Conservation (phyloP, 2,888 invertebrate species). For the Zhengitettix transpicula region DNA sequence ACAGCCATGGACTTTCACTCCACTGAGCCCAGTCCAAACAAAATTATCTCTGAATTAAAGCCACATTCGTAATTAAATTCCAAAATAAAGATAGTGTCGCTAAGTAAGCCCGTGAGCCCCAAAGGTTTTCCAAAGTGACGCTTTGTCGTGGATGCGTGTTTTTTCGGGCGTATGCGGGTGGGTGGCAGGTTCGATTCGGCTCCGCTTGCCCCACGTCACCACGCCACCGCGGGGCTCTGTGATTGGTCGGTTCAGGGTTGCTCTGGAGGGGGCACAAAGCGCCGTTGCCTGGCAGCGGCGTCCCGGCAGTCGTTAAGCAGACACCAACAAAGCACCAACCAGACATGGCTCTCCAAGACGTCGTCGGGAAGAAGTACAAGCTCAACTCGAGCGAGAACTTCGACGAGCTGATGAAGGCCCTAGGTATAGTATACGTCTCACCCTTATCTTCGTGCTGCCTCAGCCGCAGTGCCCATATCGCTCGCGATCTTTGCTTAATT, state of each 20-base stretch:
- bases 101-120: too few species aligned
- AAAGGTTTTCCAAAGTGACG: neutral
- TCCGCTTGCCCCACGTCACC: neutral
- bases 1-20: too few species aligned
- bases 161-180: neutral
- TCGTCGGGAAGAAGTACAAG: slow-evolving; percentile 51
- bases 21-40: too few species aligned
- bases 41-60: too few species aligned
- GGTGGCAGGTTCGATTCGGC: neutral
- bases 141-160: neutral
- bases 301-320: neutral
- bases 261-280: neutral
- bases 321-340: neutral
- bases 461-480: too few species aligned
- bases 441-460: too few species aligned
- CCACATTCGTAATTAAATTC: too few species aligned
- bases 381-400: slow-evolving; percentile 65
- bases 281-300: neutral
- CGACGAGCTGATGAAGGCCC: slow-evolving; percentile 75
- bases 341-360: neutral
- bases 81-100: too few species aligned
- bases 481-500: too few species aligned
- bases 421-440: slow-evolving; percentile 34
- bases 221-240: neutral
- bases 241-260: neutral